Evolutionary conservation across 2,113 vertebrate genomes (phyloP), one percentile per base, ranked within the genome.

Genomic region (cat (Felis catus)): DNA sequence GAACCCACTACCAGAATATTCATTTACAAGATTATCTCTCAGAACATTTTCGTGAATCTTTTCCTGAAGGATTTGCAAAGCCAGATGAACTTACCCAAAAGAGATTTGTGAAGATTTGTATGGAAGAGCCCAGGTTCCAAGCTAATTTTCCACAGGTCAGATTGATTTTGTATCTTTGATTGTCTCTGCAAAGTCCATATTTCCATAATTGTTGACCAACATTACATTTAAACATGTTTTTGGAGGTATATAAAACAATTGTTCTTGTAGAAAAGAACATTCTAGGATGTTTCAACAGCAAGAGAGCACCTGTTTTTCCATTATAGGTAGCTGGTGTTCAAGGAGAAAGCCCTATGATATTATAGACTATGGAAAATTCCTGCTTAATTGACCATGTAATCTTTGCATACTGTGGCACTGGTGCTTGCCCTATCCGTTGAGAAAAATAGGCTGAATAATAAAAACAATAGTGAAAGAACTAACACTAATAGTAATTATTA

Each of bases 111-210:
- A 98, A 96, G 97, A 98, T 99, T 95, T 99, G 99, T 98, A 96
- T 96, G 2, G 99, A 99, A 98, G 99, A 99, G n/a, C 99, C 99
- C 80, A 99, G 96, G 63, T 99, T 99, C 98, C 99, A 99, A 93
- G 98, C 99, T 2, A 99, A 99, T 98, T 99, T 99, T 97, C 99
- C 99, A 93, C 99, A 99, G 99, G 99, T 99, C 81, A 98, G 99
- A 98, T 98, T 98, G 89, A 97, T 96, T 97, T 91, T 94, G 27
- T 96, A 0, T 97, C 95, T 98, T 98, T 97, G 71, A 89, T 98
- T 91, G 6, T 92, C 16, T 89, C 66, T 92, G 45, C 36, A 66
- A 93, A 86, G 19, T 68, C 4, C 18, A 0, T 88, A 14, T 39
- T 79, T 53, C 68, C 27, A 25, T 70, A 73, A 31, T 11, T 29